Evolutionary conservation across 2,797 vertebrate genomes (phyloP).

Genomic region (Cryptoblepharus egeriae): DNA sequence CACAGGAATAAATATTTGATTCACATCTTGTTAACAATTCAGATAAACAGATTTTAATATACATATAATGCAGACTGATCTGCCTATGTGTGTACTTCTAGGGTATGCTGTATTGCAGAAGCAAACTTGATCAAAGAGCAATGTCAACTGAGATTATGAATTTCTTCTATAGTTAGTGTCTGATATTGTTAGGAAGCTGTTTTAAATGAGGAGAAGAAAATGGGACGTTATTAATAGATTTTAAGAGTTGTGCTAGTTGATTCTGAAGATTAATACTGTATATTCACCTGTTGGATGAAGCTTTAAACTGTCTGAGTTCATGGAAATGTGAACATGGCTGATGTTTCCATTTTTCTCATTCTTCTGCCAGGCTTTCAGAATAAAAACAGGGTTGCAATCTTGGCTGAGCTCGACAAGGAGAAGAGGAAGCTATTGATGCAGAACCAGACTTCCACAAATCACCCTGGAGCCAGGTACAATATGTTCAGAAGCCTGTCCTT

Average conservation of each 20-base stretch:
- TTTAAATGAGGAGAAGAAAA: slow-evolving; percentile 39
- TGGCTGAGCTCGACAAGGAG: slow-evolving; percentile 96
- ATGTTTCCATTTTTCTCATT: slow-evolving; percentile 57
- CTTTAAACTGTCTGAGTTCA: slow-evolving; percentile 50
- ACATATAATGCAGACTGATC: background rate
- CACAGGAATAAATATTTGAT: background rate
- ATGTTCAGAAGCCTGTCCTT: slow-evolving; percentile 43
- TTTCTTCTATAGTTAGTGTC: slow-evolving; percentile 29
- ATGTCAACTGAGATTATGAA: slow-evolving; percentile 9
- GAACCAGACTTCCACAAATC: slow-evolving; percentile 90
- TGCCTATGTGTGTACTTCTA: background rate
- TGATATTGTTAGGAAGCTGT: slow-evolving; percentile 35
- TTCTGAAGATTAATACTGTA: slow-evolving; percentile 43
- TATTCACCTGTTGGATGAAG: slow-evolving; percentile 43
- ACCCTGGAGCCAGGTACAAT: slow-evolving; percentile 91
- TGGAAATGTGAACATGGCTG: slow-evolving; percentile 45
- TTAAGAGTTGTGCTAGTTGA: slow-evolving; percentile 24
- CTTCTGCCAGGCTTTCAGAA: slow-evolving; percentile 88
- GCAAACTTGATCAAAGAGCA: background rate
- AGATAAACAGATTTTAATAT: background rate
- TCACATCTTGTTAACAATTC: background rate
- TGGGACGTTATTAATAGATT: slow-evolving; percentile 34
- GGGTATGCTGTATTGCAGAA: background rate
- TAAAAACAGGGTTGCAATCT: slow-evolving; percentile 93
- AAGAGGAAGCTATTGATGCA: slow-evolving; percentile 92